Evolutionary conservation across 2,113 vertebrate genomes (phyloP).

Genomic region (Lipotes vexillifer): DNA sequence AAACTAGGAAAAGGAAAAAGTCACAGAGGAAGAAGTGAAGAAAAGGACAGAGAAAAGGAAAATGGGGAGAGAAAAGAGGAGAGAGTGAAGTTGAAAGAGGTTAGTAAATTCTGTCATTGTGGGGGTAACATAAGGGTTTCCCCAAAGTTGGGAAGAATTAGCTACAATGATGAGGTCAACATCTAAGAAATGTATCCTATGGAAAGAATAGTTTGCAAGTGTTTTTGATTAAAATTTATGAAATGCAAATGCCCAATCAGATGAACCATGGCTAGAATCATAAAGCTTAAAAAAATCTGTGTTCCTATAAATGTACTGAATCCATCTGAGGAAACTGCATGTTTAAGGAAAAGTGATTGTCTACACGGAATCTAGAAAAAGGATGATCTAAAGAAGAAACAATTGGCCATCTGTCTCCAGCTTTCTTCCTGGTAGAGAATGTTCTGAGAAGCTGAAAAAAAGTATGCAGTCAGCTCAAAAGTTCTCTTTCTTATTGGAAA

Average conservation of each 20-base stretch:
- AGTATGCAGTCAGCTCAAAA: neutral
- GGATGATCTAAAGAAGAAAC: neutral
- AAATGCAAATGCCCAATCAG: slow-evolving; percentile 36
- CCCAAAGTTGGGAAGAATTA: neutral
- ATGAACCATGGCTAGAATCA: slow-evolving; percentile 40
- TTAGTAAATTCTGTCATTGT: neutral
- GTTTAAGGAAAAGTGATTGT: slow-evolving; percentile 31
- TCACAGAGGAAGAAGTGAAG: neutral
- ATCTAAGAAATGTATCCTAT: neutral
- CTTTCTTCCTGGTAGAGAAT: neutral
- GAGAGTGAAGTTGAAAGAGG: neutral
- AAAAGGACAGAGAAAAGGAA: neutral
- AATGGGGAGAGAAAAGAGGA: neutral
- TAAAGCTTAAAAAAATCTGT: neutral
- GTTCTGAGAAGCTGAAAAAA: neutral
- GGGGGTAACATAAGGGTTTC: neutral
- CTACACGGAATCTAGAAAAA: neutral
- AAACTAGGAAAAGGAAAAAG: neutral
- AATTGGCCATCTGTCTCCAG: neutral
- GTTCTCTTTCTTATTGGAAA: neutral
- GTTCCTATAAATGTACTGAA: slow-evolving; percentile 27
- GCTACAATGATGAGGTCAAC: neutral
- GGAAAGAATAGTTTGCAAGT: slow-evolving; percentile 14
- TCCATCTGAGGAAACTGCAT: slow-evolving; percentile 19
- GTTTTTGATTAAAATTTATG: slow-evolving; percentile 35